Conservation (phyloP, 2,797 vertebrate genomes). For the Poecilia velifera region DNA sequence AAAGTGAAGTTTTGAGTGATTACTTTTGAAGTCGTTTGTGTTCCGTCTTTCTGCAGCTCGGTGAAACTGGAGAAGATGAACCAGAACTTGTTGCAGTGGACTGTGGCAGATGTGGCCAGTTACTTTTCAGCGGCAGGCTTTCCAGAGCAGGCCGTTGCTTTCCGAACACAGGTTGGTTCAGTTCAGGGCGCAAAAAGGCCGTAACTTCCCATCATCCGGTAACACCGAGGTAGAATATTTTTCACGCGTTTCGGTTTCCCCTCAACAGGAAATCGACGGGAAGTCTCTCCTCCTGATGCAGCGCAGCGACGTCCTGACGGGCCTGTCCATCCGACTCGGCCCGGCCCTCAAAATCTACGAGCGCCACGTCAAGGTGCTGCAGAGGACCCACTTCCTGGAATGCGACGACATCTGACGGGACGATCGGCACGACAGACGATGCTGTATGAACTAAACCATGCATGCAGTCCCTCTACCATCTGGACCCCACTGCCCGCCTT, state of each 20-base stretch:
- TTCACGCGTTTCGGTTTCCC: neutral
- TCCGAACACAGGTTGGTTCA: slow-evolving; percentile 87
- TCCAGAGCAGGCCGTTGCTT: slow-evolving; percentile 89
- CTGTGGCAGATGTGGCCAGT: slow-evolving; percentile 88
- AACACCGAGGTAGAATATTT: too few relatives aligned
- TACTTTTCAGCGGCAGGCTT: slow-evolving; percentile 92
- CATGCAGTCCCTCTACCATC: slow-evolving; percentile 63
- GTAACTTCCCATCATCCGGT: neutral
- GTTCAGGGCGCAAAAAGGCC: neutral
- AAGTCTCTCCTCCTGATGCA: slow-evolving; percentile 93
- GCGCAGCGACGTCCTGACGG: slow-evolving; percentile 90
- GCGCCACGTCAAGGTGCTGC: slow-evolving; percentile 90
- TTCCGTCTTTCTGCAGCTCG: slow-evolving; percentile 53
- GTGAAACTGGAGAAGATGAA: slow-evolving; percentile 82
- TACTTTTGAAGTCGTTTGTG: neutral
- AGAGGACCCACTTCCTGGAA: slow-evolving; percentile 91
- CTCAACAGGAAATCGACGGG: slow-evolving; percentile 88
- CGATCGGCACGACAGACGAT: slow-evolving; percentile 22
- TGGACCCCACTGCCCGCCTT: slow-evolving; percentile 55
- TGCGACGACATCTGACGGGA: slow-evolving; percentile 80
- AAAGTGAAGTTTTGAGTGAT: neutral
- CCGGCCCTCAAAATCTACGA: slow-evolving; percentile 95
- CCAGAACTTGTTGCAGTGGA: slow-evolving; percentile 89
- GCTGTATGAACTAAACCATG: slow-evolving; percentile 49
- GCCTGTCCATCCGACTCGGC: slow-evolving; percentile 90